phyloP scores from a whole-genome alignment of 1,140 invertebrate genomes.

The Macrobrachium nipponense region DNA sequence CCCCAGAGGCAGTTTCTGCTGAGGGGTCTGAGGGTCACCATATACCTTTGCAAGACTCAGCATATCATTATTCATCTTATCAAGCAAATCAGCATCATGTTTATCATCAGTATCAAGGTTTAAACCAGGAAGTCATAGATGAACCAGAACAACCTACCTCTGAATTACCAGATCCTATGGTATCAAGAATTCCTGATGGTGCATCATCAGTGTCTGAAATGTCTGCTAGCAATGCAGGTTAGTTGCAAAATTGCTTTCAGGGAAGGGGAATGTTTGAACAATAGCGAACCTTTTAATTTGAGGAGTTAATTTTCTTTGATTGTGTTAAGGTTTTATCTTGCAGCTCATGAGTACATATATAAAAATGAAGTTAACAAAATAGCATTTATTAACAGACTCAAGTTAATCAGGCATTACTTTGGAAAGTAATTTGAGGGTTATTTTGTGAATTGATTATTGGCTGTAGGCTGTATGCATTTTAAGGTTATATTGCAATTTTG shows the following conservation, averaged over 20 bases:
- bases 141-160: neutral
- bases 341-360: too few relatives aligned
- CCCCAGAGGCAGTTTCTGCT: neutral
- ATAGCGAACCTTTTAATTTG: too few relatives aligned
- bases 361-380: too few relatives aligned
- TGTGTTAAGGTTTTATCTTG: too few relatives aligned
- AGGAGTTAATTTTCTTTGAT: too few relatives aligned
- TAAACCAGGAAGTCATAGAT: conserved; percentile 8
- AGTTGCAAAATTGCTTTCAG: neutral
- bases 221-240: conserved; percentile 15
- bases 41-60: neutral
- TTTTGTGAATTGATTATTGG: too few relatives aligned
- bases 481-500: too few relatives aligned
- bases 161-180: conserved; percentile 29
- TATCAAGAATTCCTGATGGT: conserved; percentile 53
- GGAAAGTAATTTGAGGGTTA: too few relatives aligned
- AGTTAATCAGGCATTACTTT: too few relatives aligned
- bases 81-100: neutral
- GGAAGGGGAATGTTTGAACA: neutral
- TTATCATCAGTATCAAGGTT: neutral
- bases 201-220: conserved; percentile 47
- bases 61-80: neutral
- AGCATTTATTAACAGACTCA: too few relatives aligned
- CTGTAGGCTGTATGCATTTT: too few relatives aligned
- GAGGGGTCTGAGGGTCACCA: neutral